Evolutionary conservation across 2,113 vertebrate species (phyloP), one percentile per base, ranked within the genome.

Genomic region (Peucedramus taeniatus): DNA sequence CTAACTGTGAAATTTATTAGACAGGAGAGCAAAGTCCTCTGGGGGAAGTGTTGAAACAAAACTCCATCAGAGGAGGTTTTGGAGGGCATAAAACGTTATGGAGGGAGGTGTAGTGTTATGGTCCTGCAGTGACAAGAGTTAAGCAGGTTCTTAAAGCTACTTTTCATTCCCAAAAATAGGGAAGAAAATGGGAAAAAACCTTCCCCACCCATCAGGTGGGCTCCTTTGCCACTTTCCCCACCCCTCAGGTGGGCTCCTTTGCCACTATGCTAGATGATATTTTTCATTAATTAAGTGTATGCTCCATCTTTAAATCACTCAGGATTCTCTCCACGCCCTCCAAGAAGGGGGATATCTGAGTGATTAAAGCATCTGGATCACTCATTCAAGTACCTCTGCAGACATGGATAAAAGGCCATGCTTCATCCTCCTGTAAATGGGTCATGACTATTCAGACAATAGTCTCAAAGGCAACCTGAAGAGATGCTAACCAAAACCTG

Each of bases 1-100:
- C 72, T 69, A 81, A 83, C 91, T 95, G 89, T 91, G 89, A 94
- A 84, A 91, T 87, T 68, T 82, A 91, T 96, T 95, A 92, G 79
- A 90, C 68, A 89, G 68, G 64, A 95, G 63, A 92, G 42, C 60
- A 56, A 75, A 95, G 71, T 92, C 51, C 65, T 90, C 85, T 95
- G 83, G 50, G 82, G 68, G 56, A 96, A 95, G 51, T 83, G 68
- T 75, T 90, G 86, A 64, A 90, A 79, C 69, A 49, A 83, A 83
- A 83, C 13, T 69, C 51, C n/a, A 53, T 45, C 28, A n/a, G 72
- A 90, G 45, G 14, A 90, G 79, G 11, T 77, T 92, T 94, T 70
- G 57, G 72, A 90, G 44, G 49, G 20, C 26, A 77, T 75, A 68
- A 88, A 83, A 75, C 0, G 1, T 42, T 20, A 10, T 19, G 60